Conservation (phyloP, 2,888 invertebrate genomes). For the Adelognathus sp. region DNA sequence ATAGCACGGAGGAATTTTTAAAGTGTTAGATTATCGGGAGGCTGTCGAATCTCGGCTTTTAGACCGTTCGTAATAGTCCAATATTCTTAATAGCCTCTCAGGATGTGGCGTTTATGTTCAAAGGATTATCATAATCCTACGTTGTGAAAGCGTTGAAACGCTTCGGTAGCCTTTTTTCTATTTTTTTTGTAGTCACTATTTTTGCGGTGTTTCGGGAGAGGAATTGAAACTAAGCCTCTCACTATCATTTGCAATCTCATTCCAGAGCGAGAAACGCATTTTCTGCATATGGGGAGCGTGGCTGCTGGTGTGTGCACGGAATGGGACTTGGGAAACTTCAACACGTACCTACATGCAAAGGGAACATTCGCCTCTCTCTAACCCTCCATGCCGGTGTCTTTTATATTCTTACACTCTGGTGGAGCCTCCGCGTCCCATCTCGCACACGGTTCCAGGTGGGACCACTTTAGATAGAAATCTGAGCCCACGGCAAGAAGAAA, state of each 20-base stretch:
- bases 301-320: constrained; percentile 21
- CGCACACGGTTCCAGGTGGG: constrained; percentile 50
- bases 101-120: constrained; percentile 17
- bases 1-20: neutral
- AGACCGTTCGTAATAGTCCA: constrained; percentile 44
- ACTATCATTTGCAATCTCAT: constrained; percentile 18
- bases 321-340: constrained; percentile 53
- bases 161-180: constrained; percentile 18
- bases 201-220: neutral
- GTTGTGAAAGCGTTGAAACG: constrained; percentile 49
- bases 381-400: constrained; percentile 29
- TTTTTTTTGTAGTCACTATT: neutral
- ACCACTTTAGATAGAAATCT: constrained; percentile 66
- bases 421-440: constrained; percentile 4
- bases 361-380: constrained; percentile 11
- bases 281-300: constrained; percentile 24
- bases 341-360: constrained; percentile 40
- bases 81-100: constrained; percentile 40
- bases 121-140: constrained; percentile 51
- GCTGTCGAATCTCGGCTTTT: constrained; percentile 14
- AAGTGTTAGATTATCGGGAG: neutral
- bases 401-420: constrained; percentile 33
- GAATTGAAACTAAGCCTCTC: constrained; percentile 23
- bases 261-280: constrained; percentile 5
- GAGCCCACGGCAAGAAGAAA: constrained; percentile 43